phyloP scores from a whole-genome alignment of 1,140 invertebrate genomes.

The Musca vetustissima region DNA sequence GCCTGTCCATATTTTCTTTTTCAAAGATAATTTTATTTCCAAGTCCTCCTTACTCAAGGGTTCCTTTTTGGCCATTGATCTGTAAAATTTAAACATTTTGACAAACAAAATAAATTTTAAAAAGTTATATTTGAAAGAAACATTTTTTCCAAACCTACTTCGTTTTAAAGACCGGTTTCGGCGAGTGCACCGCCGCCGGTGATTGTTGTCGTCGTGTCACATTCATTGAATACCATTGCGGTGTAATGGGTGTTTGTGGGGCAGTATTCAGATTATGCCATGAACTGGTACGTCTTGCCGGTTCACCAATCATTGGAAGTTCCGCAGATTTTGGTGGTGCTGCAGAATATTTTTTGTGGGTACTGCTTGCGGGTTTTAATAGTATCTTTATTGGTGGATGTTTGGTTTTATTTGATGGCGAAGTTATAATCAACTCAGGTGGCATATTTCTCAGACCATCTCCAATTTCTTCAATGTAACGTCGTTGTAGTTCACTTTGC shows the following conservation, averaged over 20 bases:
- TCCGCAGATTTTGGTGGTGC: conserved; percentile 18
- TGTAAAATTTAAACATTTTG: conserved; percentile 3
- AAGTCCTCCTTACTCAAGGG: conserved; percentile 20
- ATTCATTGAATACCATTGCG: conserved; percentile 1
- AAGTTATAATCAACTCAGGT: conserved; percentile 52
- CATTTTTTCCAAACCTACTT: no score
- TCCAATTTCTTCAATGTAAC: conserved; percentile 47
- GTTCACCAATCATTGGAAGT: conserved; percentile 25
- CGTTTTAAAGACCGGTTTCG: no score
- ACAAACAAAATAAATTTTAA: no score
- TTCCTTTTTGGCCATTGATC: conserved; percentile 15
- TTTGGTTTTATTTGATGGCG: conserved; percentile 40
- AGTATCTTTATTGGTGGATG: conserved; percentile 38
- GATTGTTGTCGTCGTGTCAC: no score
- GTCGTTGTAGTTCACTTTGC: conserved; percentile 48
- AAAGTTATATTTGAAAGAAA: neutral
- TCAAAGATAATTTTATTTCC: conserved; percentile 49
- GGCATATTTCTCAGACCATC: conserved; percentile 50
- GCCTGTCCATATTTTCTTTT: conserved; percentile 54
- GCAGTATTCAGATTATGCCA: conserved; percentile 47
- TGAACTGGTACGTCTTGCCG: conserved; percentile 46
- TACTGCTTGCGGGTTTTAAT: conserved; percentile 19
- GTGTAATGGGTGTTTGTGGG: neutral
- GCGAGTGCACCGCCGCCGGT: no score
- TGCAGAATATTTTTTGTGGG: neutral